These are phyloP conservation scores for Myodes glareolus DNA, from an alignment of 2,113 vertebrate species.

Conservation along the genomic window DNA sequence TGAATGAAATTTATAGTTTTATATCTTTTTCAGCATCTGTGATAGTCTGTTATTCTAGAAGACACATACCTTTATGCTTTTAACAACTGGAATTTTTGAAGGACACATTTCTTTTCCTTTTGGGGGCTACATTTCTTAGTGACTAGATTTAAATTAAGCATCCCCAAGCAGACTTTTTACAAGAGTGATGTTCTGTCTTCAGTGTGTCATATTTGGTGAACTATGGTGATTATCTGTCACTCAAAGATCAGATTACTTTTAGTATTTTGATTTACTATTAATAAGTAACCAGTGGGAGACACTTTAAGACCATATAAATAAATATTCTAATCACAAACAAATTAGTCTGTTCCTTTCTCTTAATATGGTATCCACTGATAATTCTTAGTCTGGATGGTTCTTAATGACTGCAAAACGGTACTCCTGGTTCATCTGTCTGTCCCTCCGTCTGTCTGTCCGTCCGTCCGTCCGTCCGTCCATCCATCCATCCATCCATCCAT, in stretches of 20 bases:
- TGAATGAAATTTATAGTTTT: background rate
- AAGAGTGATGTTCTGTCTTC: background rate
- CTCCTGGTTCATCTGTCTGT: background rate
- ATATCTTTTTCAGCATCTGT: background rate
- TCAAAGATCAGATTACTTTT: background rate
- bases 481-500: background rate
- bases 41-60: background rate
- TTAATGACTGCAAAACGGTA: background rate
- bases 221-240: background rate
- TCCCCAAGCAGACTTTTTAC: background rate
- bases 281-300: background rate
- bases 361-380: background rate
- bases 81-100: background rate
- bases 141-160: background rate
- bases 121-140: background rate
- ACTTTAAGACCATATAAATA: background rate
- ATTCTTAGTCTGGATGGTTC: background rate
- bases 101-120: background rate
- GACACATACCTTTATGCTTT: too few relatives aligned
- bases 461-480: background rate
- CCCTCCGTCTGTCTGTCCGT: too few relatives aligned
- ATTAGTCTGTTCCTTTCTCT: background rate
- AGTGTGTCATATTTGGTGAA: background rate
- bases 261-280: background rate
- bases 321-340: background rate